Percentiles rank a stretch among this genome's conserved stretches.
Evolutionary conservation across 2,797 vertebrate species (phyloP).

Genomic region (Girardinus metallicus): DNA sequence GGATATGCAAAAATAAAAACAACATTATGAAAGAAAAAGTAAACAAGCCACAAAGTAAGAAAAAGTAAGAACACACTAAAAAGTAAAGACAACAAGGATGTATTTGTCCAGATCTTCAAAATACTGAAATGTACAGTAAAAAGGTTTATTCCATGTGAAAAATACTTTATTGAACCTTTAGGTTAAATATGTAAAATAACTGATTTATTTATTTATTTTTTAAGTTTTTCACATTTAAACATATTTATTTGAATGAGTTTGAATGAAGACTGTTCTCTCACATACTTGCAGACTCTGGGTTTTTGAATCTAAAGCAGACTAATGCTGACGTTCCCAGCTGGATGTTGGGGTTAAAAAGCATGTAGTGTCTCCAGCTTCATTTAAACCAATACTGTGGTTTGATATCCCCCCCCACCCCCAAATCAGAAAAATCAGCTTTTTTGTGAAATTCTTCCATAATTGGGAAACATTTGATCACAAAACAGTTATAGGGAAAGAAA

Average conservation of each 20-base stretch:
- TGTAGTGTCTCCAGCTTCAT: background rate
- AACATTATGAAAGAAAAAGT: background rate
- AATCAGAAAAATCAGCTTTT: background rate
- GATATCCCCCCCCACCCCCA: background rate
- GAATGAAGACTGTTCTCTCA: background rate
- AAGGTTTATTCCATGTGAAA: background rate
- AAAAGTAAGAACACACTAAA: background rate
- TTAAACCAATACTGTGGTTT: background rate
- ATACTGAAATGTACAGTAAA: background rate
- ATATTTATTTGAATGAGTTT: background rate
- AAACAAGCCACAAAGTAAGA: background rate
- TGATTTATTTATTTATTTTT: background rate
- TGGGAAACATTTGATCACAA: background rate
- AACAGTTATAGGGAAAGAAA: background rate
- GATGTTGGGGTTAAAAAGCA: background rate
- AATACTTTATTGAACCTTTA: background rate
- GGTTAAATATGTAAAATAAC: background rate
- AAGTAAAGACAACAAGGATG: too few relatives aligned
- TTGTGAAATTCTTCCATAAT: background rate
- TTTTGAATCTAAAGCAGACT: background rate
- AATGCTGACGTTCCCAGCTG: background rate
- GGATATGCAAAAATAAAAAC: too few relatives aligned
- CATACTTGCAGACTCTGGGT: background rate
- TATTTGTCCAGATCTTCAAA: background rate
- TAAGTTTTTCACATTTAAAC: background rate